Conservation (phyloP, 2,113 vertebrate species). For the Python bivittatus region DNA sequence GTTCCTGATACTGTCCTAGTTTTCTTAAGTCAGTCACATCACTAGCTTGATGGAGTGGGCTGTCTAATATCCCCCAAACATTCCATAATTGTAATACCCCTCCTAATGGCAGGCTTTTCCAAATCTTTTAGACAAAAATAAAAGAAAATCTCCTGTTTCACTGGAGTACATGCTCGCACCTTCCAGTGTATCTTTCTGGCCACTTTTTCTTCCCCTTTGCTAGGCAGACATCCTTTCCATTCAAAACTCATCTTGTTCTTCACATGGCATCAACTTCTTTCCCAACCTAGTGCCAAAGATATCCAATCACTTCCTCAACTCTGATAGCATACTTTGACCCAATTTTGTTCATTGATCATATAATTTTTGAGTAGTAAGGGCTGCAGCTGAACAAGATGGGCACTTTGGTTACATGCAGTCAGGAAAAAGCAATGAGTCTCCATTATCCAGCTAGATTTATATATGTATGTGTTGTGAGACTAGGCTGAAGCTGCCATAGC, state of each 20-base stretch:
- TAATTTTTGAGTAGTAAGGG: neutral
- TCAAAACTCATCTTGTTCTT: neutral
- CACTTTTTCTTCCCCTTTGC: neutral
- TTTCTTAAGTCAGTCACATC: neutral
- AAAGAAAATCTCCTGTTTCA: neutral
- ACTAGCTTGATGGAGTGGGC: neutral
- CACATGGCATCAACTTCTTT: neutral
- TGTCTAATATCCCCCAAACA: neutral
- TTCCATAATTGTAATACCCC: neutral
- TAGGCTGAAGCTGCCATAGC: too few species aligned
- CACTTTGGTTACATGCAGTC: neutral
- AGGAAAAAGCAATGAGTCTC: neutral
- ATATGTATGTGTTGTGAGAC: too few species aligned
- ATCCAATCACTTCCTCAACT: neutral
- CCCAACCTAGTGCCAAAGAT: neutral
- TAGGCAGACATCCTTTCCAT: neutral
- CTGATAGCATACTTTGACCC: neutral
- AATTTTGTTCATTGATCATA: neutral
- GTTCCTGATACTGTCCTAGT: too few species aligned
- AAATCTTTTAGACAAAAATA: neutral
- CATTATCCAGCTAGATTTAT: neutral
- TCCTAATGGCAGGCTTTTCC: neutral
- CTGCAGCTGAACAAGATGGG: neutral
- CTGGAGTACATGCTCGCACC: neutral
- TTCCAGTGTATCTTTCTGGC: neutral